Evolutionary conservation across 2,797 vertebrate species (phyloP).

Genomic region (Streptopelia turtur): DNA sequence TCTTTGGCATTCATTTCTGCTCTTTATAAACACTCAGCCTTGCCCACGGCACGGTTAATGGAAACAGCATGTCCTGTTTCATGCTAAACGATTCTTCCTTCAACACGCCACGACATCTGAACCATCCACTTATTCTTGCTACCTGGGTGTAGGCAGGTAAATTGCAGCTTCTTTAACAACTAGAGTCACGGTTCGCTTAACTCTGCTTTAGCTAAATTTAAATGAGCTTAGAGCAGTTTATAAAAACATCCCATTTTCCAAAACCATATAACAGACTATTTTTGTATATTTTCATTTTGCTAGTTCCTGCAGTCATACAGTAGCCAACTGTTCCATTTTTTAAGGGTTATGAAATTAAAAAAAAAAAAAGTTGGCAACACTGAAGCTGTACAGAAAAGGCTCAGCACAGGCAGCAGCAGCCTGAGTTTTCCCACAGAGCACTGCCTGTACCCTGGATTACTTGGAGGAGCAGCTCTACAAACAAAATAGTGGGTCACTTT

Average conservation of each 20-base stretch:
- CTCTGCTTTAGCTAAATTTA: neutral
- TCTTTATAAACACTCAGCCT: neutral
- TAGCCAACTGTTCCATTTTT: neutral
- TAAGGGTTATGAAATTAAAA: neutral
- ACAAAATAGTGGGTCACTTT: neutral
- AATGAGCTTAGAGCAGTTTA: neutral
- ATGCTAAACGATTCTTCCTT: neutral
- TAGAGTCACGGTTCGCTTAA: neutral
- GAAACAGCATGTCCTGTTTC: neutral
- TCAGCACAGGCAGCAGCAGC: neutral
- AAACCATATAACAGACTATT: neutral
- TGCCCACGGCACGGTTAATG: neutral
- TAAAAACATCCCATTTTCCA: neutral
- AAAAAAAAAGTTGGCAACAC: neutral
- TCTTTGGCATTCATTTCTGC: neutral
- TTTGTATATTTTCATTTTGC: neutral
- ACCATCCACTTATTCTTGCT: neutral
- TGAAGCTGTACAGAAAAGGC: neutral
- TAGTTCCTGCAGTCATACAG: neutral
- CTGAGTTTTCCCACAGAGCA: neutral
- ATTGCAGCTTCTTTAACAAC: neutral
- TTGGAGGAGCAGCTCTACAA: neutral
- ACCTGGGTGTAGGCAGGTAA: neutral
- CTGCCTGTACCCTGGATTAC: neutral
- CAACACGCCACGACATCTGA: fast-evolving